Evolutionary conservation across 2,113 vertebrate species (phyloP).

Genomic region (Ailurus styani): DNA sequence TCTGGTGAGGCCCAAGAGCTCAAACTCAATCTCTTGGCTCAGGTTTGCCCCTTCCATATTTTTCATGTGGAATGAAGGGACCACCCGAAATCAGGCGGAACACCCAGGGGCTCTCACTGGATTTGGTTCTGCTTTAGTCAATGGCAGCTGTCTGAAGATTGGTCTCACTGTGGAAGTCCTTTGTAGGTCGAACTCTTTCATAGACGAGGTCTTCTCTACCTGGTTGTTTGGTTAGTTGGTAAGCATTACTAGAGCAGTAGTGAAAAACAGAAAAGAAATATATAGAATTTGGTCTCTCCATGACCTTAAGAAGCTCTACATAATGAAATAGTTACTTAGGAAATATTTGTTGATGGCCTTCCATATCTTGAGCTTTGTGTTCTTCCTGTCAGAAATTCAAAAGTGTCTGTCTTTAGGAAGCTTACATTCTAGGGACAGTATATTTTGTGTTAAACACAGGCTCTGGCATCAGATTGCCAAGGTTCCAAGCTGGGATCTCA

Average conservation of each 20-base stretch:
- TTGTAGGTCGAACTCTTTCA: neutral
- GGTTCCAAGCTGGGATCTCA: neutral
- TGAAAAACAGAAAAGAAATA: slow-evolving; percentile 3
- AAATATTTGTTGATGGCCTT: neutral
- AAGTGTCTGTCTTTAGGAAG: neutral
- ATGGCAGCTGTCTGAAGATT: neutral
- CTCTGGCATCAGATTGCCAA: neutral
- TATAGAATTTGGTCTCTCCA: neutral
- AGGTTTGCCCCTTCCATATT: slow-evolving; percentile 48
- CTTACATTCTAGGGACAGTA: neutral
- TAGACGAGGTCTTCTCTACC: neutral
- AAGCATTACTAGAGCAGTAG: neutral
- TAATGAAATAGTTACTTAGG: neutral
- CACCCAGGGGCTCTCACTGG: neutral
- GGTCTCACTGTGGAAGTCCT: neutral
- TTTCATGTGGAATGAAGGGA: neutral
- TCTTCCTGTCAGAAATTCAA: neutral
- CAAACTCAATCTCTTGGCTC: slow-evolving; percentile 42
- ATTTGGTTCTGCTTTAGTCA: neutral
- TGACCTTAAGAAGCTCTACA: neutral
- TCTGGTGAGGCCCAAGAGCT: slow-evolving; percentile 55
- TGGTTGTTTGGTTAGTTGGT: neutral
- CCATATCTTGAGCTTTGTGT: neutral
- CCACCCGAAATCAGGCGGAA: neutral
- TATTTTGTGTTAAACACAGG: neutral